phyloP scores from a whole-genome alignment of 2,113 vertebrate genomes.

The Poeciliopsis occidentalis region DNA sequence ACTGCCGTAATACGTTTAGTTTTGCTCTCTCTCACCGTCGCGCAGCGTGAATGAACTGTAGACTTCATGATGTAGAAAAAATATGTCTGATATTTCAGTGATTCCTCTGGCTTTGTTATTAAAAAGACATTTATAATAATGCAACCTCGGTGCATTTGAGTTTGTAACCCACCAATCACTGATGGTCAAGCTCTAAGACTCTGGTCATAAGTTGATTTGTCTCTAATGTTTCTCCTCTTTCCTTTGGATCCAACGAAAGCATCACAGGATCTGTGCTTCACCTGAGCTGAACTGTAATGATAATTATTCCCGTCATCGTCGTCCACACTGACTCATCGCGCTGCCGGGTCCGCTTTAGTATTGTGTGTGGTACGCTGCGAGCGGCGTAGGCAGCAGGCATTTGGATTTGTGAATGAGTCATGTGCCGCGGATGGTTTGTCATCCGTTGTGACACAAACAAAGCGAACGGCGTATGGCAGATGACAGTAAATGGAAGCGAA shows the following conservation, averaged over 20 bases:
- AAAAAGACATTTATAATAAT: not conserved
- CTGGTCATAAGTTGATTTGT: too few relatives aligned
- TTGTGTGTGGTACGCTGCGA: conserved; percentile 14
- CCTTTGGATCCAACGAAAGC: not conserved
- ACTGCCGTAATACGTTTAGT: not conserved
- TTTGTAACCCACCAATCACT: too few relatives aligned
- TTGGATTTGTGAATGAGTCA: conserved; percentile 61
- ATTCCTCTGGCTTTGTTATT: not conserved
- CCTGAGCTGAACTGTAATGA: conserved; percentile 8
- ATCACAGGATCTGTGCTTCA: conserved; percentile 6
- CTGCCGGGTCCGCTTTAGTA: conserved; percentile 15
- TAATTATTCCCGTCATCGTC: conserved; percentile 1
- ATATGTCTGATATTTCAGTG: not conserved
- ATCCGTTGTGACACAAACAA: conserved; percentile 28
- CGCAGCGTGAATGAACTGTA: not conserved
- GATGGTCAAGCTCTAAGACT: not conserved
- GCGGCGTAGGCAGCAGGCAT: conserved; percentile 42
- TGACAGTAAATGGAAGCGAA: conserved; percentile 45
- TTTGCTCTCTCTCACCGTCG: too few relatives aligned
- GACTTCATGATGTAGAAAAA: not conserved
- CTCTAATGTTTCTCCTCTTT: not conserved
- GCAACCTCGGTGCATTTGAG: too few relatives aligned
- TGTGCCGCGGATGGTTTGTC: conserved; percentile 16
- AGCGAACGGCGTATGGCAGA: conserved; percentile 6
- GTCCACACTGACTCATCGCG: conserved; percentile 38